Evolutionary conservation across 1,140 invertebrate genomes (phyloP), one percentile per base, ranked within the genome.

Genomic region (Camponotus pennsylvanicus): DNA sequence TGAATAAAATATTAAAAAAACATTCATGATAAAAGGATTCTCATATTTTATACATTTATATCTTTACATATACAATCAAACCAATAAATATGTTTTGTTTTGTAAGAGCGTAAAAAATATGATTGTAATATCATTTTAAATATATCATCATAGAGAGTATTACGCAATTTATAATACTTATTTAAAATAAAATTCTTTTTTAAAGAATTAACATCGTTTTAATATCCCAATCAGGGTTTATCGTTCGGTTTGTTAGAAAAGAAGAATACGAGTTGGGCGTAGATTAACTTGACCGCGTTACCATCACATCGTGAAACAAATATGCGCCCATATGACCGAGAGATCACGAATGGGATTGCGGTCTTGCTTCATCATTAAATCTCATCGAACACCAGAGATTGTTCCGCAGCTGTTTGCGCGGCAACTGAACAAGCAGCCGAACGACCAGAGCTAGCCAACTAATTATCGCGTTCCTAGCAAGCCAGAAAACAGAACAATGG

Each of bases 401-500:
- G 88, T 89, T 89, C 85, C 88, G 83, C 70, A 59, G 57, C 83
- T 89, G 87, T 89, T 89, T 89, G 88, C 88, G 66, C 76, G 70
- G 83, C 87, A 86, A 89, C 88, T 82, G 87, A 89, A 89, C 88
- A 89, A 89, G 87, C 87, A 89, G 77, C 75, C 67, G 86, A 90
- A 89, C 88, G 78, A 89, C 78, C 86, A 61, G 88, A 59, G 86
- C 73, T 86, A 89, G 78, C 80, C 85, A 90, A 90, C 85, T 90
- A 90, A 90, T 90, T 90, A 90, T 87, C 69, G 85, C 85, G 85
- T 90, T 90, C 85, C 89, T 89, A 80, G 49, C 85, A 86, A 73
- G 63, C 88, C 89, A 90, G 89, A 89, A 90, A 90, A 90, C 78
- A 89, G 89, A 89, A 90, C 89, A 89, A 90, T 90, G 73, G 61